Conservation (phyloP, 2,888 invertebrate species). For the Hypsopygia costalis region DNA sequence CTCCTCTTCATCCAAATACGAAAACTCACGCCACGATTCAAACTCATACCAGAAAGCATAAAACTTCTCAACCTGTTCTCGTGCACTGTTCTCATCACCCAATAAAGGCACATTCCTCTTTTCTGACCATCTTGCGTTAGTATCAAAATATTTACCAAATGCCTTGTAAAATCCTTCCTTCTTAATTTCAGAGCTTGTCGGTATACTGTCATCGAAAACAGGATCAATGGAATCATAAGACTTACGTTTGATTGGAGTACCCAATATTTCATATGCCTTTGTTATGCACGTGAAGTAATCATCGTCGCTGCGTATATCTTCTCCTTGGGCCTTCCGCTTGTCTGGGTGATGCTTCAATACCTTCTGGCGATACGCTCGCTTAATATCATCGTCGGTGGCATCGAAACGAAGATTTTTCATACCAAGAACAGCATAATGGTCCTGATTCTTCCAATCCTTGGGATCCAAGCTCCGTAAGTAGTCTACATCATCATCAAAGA, state of each 20-base stretch:
- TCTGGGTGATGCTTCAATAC: slow-evolving; percentile 97
- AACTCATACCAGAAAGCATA: slow-evolving; percentile 99
- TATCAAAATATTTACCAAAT: slow-evolving; percentile 84
- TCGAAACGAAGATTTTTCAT: slow-evolving; percentile 89
- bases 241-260: slow-evolving; percentile 88
- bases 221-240: slow-evolving; percentile 99
- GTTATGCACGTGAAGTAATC: slow-evolving; percentile 99
- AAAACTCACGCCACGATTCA: slow-evolving; percentile 99
- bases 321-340: slow-evolving; percentile 95
- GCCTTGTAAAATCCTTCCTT: slow-evolving; percentile 87
- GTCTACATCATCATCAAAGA: slow-evolving; percentile 86
- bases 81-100: slow-evolving; percentile 86
- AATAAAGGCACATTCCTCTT: slow-evolving; percentile 91
- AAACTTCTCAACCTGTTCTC: slow-evolving; percentile 94
- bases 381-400: slow-evolving; percentile 96
- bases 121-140: slow-evolving; percentile 95
- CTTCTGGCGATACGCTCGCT: slow-evolving; percentile 91
- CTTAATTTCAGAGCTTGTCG: slow-evolving; percentile 87
- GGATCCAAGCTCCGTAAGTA: slow-evolving; percentile 95
- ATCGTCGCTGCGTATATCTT: slow-evolving; percentile 92
- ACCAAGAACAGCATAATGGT: slow-evolving; percentile 98
- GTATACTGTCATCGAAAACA: slow-evolving; percentile 93
- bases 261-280: slow-evolving; percentile 95
- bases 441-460: slow-evolving; percentile 98
- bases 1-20: slow-evolving; percentile 99